Evolutionary conservation across 1,140 invertebrate species (phyloP).

Genomic region (Adelges cooleyi): DNA sequence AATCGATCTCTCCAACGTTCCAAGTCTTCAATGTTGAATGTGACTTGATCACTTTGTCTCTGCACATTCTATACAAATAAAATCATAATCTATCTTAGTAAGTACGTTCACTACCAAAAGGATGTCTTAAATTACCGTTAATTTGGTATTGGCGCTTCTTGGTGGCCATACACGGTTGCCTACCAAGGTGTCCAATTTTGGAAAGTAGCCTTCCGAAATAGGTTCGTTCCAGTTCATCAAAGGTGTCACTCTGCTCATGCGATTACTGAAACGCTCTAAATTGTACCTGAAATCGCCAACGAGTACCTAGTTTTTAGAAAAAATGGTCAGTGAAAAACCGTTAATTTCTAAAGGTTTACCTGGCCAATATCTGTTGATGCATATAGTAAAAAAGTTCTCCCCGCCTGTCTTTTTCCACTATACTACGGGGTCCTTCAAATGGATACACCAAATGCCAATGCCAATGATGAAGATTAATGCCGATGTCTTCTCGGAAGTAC

Average conservation of each 20-base stretch:
- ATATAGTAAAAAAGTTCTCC: constrained; percentile 69
- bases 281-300: constrained; percentile 47
- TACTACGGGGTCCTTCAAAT: constrained; percentile 37
- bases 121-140: constrained; percentile 37
- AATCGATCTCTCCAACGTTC: constrained; percentile 64
- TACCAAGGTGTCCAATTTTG: constrained; percentile 55
- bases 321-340: too few relatives aligned
- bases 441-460: constrained; percentile 48
- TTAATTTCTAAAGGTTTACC: constrained; percentile 36
- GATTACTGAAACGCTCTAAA: constrained; percentile 53
- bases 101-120: too few relatives aligned
- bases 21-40: constrained; percentile 53
- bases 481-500: constrained; percentile 62
- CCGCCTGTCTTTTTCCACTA: constrained; percentile 55
- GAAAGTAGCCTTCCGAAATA: constrained; percentile 57
- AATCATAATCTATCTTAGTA: too few relatives aligned
- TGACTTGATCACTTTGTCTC: constrained; percentile 52
- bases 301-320: too few relatives aligned
- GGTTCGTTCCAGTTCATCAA: constrained; percentile 49
- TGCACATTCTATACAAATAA: constrained; percentile 44
- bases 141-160: constrained; percentile 45
- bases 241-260: constrained; percentile 44
- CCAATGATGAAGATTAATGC: constrained; percentile 70
- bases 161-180: constrained; percentile 52
- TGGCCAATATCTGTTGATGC: constrained; percentile 60